A percentile compares a stretch with the other conserved stretches of the same genome.
These are phyloP conservation scores for Fistularia tabacaria DNA, from an alignment of 2,797 vertebrate genomes.

Conservation along the genomic window DNA sequence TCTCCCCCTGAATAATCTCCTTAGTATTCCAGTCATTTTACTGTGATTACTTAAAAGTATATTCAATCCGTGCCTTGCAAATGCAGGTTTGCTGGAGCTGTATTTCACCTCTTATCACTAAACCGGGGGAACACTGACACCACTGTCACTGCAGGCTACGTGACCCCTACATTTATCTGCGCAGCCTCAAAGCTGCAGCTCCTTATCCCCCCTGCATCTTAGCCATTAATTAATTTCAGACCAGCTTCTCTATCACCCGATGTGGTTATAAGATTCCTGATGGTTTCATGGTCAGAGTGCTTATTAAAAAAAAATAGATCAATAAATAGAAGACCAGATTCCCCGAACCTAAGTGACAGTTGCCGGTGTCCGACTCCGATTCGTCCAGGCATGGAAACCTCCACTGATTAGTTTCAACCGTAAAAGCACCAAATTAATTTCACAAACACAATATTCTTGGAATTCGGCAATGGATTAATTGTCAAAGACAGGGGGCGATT, in stretches of 20 bases:
- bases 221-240: conserved; percentile 32
- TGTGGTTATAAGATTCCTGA: conserved; percentile 41
- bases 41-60: no score
- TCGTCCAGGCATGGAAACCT: conserved; percentile 6
- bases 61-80: no score
- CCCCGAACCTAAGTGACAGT: conserved; percentile 72
- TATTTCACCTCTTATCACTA: no score
- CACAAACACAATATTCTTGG: conserved; percentile 64
- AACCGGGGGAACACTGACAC: no score
- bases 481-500: conserved; percentile 8
- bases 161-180: no score
- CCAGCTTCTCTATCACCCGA: conserved; percentile 22
- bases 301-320: conserved; percentile 42
- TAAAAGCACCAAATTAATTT: conserved; percentile 69
- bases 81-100: no score
- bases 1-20: no score
- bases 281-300: conserved; percentile 46
- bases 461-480: conserved; percentile 63
- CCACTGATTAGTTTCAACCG: no score
- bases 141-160: no score
- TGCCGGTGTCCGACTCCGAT: conserved; percentile 75
- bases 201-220: conserved; percentile 20
- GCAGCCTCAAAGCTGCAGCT: conserved; percentile 8
- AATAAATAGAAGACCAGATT: conserved; percentile 52
- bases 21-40: no score